Conservation (phyloP, 2,113 vertebrate genomes). For the Meles meles region DNA sequence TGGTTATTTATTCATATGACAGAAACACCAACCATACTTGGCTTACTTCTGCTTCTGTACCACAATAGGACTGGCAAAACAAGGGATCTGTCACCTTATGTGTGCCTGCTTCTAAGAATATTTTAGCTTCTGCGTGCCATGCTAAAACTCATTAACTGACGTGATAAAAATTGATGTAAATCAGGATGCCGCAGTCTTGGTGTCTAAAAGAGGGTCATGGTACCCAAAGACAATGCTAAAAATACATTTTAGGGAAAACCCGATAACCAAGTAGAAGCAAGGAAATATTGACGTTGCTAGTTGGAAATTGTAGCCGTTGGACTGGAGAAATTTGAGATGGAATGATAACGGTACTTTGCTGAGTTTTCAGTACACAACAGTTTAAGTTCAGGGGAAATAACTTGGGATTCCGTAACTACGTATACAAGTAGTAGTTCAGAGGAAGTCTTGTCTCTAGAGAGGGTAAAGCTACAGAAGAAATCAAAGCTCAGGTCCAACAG, state of each 20-base stretch:
- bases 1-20: neutral
- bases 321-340: neutral
- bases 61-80: neutral
- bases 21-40: neutral
- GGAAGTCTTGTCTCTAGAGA: neutral
- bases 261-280: neutral
- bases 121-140: neutral
- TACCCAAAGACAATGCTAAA: neutral
- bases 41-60: neutral
- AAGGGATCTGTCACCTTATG: neutral
- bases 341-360: neutral
- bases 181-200: neutral
- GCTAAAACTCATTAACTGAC: neutral
- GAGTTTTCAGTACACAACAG: neutral
- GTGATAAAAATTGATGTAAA: neutral
- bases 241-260: neutral
- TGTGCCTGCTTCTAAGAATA: neutral
- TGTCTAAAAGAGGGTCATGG: neutral
- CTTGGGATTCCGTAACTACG: neutral
- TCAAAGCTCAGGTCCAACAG: neutral
- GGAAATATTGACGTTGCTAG: neutral
- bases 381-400: neutral
- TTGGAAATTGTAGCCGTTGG: neutral
- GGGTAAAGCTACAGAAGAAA: neutral
- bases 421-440: neutral